These are phyloP conservation scores for Grammomys dolichurus DNA, from an alignment of 2,113 vertebrate genomes.

Conservation along the genomic window DNA sequence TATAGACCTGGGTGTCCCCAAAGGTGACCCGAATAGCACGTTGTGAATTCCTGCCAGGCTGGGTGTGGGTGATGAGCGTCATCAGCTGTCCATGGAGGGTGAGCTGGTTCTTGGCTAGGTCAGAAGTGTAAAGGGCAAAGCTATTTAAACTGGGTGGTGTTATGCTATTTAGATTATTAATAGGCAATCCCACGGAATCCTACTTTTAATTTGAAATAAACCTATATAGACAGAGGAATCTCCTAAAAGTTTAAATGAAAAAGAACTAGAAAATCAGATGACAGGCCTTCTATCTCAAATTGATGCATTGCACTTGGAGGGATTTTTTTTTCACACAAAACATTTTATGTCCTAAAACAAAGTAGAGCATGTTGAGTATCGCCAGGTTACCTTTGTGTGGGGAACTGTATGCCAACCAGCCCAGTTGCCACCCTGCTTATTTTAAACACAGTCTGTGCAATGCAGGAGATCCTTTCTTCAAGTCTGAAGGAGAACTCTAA, in stretches of 20 bases:
- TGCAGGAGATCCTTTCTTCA: background rate
- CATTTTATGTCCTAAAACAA: background rate
- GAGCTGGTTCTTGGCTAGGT: background rate
- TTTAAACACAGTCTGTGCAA: background rate
- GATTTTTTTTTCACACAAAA: background rate
- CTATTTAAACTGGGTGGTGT: background rate
- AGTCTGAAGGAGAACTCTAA: background rate
- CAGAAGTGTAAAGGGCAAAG: background rate
- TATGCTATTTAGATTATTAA: background rate
- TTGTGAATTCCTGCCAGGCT: background rate
- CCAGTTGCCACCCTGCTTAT: background rate
- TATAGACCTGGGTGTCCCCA: fast-evolving
- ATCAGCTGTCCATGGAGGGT: background rate
- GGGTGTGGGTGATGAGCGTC: background rate
- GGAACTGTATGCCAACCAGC: background rate
- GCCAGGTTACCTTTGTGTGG: background rate
- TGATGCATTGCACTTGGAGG: background rate
- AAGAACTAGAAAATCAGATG: background rate
- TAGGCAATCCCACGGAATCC: background rate
- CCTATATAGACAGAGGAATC: background rate
- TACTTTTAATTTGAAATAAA: background rate
- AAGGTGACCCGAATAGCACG: fast-evolving
- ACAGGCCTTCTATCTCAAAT: fast-evolving
- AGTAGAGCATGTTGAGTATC: background rate
- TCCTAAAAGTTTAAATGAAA: background rate